These are phyloP conservation scores for Taeniopygia guttata DNA, from an alignment of 2,797 vertebrate genomes.

Conservation along the genomic window DNA sequence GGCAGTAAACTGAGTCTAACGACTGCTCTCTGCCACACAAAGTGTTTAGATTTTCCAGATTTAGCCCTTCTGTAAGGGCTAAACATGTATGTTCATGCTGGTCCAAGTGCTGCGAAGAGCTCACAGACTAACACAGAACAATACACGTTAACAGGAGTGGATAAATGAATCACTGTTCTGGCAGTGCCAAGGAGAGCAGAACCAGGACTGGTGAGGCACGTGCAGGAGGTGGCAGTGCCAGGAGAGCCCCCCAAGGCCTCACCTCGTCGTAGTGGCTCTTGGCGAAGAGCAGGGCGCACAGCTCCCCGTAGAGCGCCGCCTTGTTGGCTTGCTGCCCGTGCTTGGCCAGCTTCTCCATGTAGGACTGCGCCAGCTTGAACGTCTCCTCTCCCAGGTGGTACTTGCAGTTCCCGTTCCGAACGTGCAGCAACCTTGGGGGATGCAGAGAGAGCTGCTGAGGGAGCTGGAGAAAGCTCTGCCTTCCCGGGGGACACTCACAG, in stretches of 20 bases:
- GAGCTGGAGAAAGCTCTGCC: fast-evolving
- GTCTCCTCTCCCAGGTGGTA: conserved; percentile 98
- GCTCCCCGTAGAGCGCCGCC: conserved; percentile 94
- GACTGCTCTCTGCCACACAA: no score
- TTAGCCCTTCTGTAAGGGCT: no score
- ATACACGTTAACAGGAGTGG: fast-evolving
- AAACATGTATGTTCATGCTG: fast-evolving
- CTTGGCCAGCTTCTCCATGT: conserved; percentile 96
- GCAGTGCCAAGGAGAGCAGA: background rate
- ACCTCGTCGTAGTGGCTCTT: conserved; percentile 99
- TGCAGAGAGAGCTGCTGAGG: background rate
- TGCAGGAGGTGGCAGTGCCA: background rate
- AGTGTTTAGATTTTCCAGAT: no score
- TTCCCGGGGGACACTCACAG: fast-evolving
- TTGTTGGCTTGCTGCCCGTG: conserved; percentile 97
- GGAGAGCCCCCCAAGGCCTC: background rate
- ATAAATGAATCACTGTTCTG: fast-evolving
- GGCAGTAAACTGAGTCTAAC: no score
- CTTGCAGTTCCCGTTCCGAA: conserved; percentile 97
- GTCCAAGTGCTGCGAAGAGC: fast-evolving
- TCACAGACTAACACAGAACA: fast-evolving
- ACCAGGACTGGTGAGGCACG: fast-evolving
- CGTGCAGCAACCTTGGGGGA: conserved; percentile 88
- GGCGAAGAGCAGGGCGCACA: conserved; percentile 96
- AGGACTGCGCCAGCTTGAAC: conserved; percentile 94